Evolutionary conservation across 2,797 vertebrate genomes (phyloP), one percentile per base, ranked within the genome.

Genomic region (Scolopax rusticola): DNA sequence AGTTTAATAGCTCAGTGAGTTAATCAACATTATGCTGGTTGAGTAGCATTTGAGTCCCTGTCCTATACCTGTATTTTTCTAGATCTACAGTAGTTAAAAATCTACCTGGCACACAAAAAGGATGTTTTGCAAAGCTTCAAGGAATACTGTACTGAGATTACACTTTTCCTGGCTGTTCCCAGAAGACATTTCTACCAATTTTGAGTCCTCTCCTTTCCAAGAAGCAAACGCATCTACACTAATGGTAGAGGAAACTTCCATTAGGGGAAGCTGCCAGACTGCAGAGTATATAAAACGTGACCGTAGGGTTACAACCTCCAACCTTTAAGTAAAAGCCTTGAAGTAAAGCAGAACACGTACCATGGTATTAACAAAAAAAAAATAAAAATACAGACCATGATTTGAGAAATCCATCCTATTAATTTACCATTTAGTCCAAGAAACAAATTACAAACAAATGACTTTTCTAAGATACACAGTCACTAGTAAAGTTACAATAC

Each of bases 1-100:
- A 63, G 28, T 91, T 93, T 77, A 76, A 79, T 93, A 91, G 84
- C 59, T 86, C 47, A 84, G 64, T 86, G 64, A 59, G 68, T 89
- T 95, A 89, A 68, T 71, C 50, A 51, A 64, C 51, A 54, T 84
- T 91, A 65, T 9, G 33, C 53, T 59, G 61, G 57, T 5, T 86
- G 86, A 80, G 63, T 43, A 91, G 45, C 50, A 41, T 80, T 80
- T 80, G 41, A 84, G 16, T 64, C 63, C 30, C 20, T 24, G 40
- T 41, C 51, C 77, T 77, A 18, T 53, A 89, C 41, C 41, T 80
- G 28, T 65, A 16, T 60, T 91, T 63, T 83, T 87, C 67, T 73
- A 77, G 60, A 60, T 11, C 48, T 83, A 13, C 24, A 43, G 45
- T 43, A 64, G 54, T 45, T 73, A 61, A 73, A 90, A 91, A 59